A percentile compares a stretch with the other conserved stretches of the same genome.
These are phyloP conservation scores for Aegotheles bennettii DNA, from an alignment of 2,113 vertebrate species.

Conservation along the genomic window DNA sequence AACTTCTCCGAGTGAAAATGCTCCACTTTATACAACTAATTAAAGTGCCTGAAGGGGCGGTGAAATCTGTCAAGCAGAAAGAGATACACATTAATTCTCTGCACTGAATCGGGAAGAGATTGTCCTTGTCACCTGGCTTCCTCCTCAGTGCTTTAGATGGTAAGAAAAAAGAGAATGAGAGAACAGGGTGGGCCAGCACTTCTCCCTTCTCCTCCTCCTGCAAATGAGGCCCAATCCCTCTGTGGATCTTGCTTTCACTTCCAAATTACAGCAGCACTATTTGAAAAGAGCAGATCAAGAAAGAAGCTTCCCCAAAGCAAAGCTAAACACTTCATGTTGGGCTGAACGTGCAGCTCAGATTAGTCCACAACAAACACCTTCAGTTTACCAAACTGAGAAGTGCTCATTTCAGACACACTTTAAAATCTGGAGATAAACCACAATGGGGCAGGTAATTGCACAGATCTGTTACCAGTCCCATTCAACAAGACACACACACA, in stretches of 20 bases:
- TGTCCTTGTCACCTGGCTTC: background rate
- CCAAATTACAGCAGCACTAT: background rate
- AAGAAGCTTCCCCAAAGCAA: background rate
- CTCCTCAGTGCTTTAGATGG: background rate
- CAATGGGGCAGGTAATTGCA: background rate
- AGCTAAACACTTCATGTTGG: background rate
- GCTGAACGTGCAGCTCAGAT: fast-evolving
- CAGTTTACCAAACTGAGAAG: background rate
- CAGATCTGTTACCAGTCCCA: background rate
- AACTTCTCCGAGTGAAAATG: background rate
- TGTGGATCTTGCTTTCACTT: background rate
- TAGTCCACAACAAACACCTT: background rate
- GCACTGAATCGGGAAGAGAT: background rate
- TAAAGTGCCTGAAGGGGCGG: background rate
- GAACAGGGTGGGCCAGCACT: background rate
- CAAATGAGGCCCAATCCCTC: background rate
- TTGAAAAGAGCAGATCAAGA: background rate
- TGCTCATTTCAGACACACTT: background rate
- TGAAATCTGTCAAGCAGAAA: background rate
- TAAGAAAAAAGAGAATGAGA: background rate
- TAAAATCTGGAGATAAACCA: background rate
- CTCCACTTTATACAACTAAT: background rate
- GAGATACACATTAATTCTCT: background rate
- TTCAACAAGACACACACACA: background rate
- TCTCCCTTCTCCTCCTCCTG: background rate